Percentiles rank a stretch among this genome's conserved stretches.
Conservation (phyloP, 2,797 vertebrate species). For the Cynodonichthys magdalenae region DNA sequence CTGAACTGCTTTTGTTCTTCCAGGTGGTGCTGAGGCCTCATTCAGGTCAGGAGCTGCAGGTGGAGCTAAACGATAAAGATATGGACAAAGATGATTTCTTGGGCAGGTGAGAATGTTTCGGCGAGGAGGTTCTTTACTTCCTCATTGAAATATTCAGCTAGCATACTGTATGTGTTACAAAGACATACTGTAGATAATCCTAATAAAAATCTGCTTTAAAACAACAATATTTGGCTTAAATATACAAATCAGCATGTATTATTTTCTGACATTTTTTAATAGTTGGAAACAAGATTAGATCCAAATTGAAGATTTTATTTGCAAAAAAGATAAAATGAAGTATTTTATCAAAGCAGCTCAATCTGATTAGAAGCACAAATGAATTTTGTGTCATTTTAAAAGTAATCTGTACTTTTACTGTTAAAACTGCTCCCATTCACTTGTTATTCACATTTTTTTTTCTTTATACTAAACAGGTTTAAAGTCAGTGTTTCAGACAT, state of each 20-base stretch:
- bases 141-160: not conserved
- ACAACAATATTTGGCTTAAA: not conserved
- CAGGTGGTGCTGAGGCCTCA: slow-evolving; percentile 84
- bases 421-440: no score
- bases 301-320: not conserved
- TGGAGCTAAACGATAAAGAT: slow-evolving; percentile 91
- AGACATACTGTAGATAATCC: not conserved
- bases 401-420: no score
- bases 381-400: no score
- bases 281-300: not conserved
- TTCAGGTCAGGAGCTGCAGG: slow-evolving; percentile 83
- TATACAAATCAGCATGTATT: not conserved
- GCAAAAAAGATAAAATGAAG: no score
- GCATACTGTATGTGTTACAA: not conserved
- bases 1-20: slow-evolving; percentile 5
- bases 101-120: slow-evolving; percentile 81
- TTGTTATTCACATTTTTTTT: slow-evolving; percentile 1
- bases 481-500: slow-evolving; percentile 81
- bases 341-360: not conserved
- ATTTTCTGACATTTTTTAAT: not conserved
- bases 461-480: slow-evolving; percentile 69
- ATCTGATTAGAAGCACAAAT: not conserved
- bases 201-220: not conserved
- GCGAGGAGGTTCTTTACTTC: no score
- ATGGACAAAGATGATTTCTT: slow-evolving; percentile 92